phyloP scores from a whole-genome alignment of 2,797 vertebrate species.

The Anas georgica region DNA sequence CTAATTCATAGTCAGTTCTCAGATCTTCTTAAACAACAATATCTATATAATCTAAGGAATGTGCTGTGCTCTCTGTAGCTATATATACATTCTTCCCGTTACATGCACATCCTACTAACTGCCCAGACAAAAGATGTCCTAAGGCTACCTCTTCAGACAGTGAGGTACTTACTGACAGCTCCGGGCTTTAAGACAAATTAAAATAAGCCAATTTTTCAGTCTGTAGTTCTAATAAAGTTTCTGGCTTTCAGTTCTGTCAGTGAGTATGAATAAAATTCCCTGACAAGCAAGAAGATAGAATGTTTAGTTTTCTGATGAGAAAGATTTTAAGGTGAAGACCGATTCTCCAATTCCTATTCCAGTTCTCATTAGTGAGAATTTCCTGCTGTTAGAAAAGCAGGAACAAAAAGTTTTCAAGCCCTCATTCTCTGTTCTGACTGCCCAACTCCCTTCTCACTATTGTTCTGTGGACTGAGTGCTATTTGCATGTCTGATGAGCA shows the following conservation, averaged over 20 bases:
- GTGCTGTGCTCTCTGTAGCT: not conserved
- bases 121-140: conserved; percentile 45
- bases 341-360: not conserved
- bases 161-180: conserved; percentile 30
- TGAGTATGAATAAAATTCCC: conserved; percentile 40
- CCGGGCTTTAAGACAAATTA: conserved; percentile 12
- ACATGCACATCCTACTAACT: not conserved
- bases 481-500: not conserved
- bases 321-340: conserved; percentile 37
- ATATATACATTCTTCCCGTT: not conserved
- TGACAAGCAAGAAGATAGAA: not conserved
- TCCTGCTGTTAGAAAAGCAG: not conserved
- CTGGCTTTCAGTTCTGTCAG: not conserved
- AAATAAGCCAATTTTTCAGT: conserved; percentile 47
- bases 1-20: not conserved
- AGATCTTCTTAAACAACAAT: not conserved
- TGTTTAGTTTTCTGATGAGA: conserved; percentile 43
- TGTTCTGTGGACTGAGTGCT: not conserved
- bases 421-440: not conserved
- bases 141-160: conserved; percentile 50
- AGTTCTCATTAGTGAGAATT: not conserved
- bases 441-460: not conserved
- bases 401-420: conserved; percentile 1
- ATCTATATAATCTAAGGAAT: not conserved
- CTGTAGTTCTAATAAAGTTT: conserved; percentile 46